Evolutionary conservation across 2,888 invertebrate genomes (phyloP).

Genomic region (Eupeodes luniger): DNA sequence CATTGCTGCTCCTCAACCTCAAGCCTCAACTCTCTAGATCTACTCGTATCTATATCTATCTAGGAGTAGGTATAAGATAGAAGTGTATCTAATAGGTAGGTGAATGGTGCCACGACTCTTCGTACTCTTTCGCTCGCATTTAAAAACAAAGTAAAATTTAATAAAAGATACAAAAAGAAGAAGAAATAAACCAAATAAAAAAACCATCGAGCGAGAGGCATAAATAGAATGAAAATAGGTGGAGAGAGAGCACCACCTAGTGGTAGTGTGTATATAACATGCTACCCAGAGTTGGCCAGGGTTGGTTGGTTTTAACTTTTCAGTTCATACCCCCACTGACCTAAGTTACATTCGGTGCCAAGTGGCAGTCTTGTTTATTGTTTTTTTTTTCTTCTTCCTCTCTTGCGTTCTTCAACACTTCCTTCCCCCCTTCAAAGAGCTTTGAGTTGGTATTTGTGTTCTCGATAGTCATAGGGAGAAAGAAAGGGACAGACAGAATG

Average conservation of each 20-base stretch:
- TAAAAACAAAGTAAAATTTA: slow-evolving; percentile 64
- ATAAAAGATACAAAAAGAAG: not conserved
- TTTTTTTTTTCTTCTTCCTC: slow-evolving; percentile 60
- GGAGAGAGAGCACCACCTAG: slow-evolving; percentile 59
- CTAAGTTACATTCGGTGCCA: slow-evolving; percentile 77
- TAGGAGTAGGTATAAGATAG: slow-evolving; percentile 54
- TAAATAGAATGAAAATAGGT: slow-evolving; percentile 63
- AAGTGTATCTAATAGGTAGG: slow-evolving; percentile 76
- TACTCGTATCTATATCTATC: slow-evolving; percentile 15
- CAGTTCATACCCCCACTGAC: slow-evolving; percentile 77
- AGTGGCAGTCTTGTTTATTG: slow-evolving; percentile 76
- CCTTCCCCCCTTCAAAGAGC: not conserved
- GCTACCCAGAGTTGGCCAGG: slow-evolving; percentile 78
- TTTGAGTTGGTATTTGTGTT: slow-evolving; percentile 35
- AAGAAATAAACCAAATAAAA: slow-evolving; percentile 8
- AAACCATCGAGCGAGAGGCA: slow-evolving; percentile 37
- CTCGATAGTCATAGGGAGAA: not conserved
- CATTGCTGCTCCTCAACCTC: slow-evolving; percentile 44
- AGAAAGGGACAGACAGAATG: slow-evolving; percentile 16
- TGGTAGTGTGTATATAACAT: slow-evolving; percentile 63
- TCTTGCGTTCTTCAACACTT: not conserved
- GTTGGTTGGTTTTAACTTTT: slow-evolving; percentile 79
- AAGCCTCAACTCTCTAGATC: slow-evolving; percentile 31
- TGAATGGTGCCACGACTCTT: slow-evolving; percentile 74
- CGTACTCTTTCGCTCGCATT: slow-evolving; percentile 75